These are phyloP conservation scores for Corythornis madagascariensis DNA, from an alignment of 2,113 vertebrate species.

Conservation along the genomic window DNA sequence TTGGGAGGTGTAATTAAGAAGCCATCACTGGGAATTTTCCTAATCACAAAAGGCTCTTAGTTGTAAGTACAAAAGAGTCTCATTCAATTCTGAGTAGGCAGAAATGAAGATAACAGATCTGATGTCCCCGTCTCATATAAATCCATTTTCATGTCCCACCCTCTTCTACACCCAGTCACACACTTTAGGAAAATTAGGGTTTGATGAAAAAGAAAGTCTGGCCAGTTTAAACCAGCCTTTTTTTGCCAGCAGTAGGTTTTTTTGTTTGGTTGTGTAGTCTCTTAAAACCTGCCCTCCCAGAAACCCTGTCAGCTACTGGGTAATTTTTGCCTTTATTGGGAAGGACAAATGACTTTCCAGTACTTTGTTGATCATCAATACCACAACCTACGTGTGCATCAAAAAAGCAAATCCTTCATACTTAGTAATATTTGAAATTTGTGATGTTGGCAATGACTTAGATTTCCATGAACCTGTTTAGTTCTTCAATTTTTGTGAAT, in stretches of 20 bases:
- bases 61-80: background rate
- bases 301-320: background rate
- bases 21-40: constrained; percentile 40
- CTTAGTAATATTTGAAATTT: background rate
- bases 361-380: background rate
- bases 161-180: background rate
- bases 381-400: background rate
- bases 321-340: background rate
- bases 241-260: background rate
- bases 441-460: background rate
- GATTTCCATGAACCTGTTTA: background rate
- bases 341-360: background rate
- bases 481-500: background rate
- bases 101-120: background rate
- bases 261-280: background rate
- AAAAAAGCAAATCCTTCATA: background rate
- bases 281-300: background rate
- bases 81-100: background rate
- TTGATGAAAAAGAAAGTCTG: background rate
- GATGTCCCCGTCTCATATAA: background rate
- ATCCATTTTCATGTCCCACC: background rate
- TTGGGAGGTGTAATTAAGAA: constrained; percentile 36
- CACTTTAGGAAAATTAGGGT: background rate
- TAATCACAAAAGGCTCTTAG: constrained; percentile 35
- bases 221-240: background rate